A percentile compares a stretch with the other conserved stretches of the same genome.
These are phyloP conservation scores for Atrina japonica DNA, from an alignment of 2,888 invertebrate genomes.

Conservation along the genomic window DNA sequence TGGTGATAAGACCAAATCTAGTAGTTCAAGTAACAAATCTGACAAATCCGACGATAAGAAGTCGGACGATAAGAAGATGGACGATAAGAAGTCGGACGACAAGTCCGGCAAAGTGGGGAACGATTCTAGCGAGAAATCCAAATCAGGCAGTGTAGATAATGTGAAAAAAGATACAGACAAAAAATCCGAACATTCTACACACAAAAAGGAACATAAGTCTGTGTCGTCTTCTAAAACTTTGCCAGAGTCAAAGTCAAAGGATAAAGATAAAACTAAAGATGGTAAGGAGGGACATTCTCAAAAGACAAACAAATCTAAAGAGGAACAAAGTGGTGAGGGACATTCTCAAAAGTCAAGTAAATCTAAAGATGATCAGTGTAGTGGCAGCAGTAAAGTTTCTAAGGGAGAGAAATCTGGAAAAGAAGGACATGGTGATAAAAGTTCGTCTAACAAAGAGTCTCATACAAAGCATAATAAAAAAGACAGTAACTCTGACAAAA, in stretches of 20 bases:
- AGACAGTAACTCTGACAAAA: slow-evolving; percentile 26
- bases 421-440: no score
- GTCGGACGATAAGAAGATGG: slow-evolving; percentile 23
- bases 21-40: slow-evolving; percentile 23
- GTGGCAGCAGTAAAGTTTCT: neutral
- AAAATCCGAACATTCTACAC: slow-evolving; percentile 21
- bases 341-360: neutral
- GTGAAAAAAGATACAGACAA: slow-evolving; percentile 19
- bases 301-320: no score
- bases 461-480: neutral
- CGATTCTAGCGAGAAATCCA: slow-evolving; percentile 11
- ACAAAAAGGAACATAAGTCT: slow-evolving; percentile 23
- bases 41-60: slow-evolving; percentile 23
- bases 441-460: no score
- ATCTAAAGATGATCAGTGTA: slow-evolving; percentile 8
- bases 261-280: slow-evolving; percentile 21
- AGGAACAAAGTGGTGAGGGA: no score
- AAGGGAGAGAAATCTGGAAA: neutral
- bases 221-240: slow-evolving; percentile 1
- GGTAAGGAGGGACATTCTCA: slow-evolving; percentile 8
- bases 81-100: slow-evolving; percentile 8
- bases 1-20: slow-evolving; percentile 20
- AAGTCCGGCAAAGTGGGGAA: slow-evolving; percentile 4
- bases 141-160: slow-evolving; percentile 14
- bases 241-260: slow-evolving; percentile 18